Base-by-base conservation (phyloP, 23 tunicate genomes). In the Diplosoma virens region DNA sequence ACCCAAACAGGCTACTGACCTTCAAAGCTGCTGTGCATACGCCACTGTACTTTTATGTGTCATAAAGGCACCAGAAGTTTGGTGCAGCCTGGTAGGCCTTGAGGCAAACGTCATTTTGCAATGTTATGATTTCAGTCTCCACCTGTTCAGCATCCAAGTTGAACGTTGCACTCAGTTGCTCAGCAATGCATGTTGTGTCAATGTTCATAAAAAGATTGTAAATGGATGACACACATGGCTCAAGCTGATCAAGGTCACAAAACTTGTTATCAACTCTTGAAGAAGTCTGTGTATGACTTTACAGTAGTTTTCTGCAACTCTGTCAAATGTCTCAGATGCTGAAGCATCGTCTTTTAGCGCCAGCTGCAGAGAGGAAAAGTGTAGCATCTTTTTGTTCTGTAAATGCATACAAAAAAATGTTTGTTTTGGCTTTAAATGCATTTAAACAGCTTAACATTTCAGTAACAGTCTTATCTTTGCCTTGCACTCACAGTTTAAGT, bases 341-440 rank as follows among this genome's bases (percentile, higher is more conserved):
- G 16, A 7, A 58, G 66, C 66, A 58, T 17, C 17, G 66, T 58
- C 66, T 58, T 58, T 58, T n/a, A 58, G 66, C 18, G 7, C 18
- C 29, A 58, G 9, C 16, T 58, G 66, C 66, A 58, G 9, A 7
- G 66, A 58, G 66, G 66, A 17, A n/a, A 58, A 58, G 66, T 58
- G 66, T n/a, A 58, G 66, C 66, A 17, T n/a, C 29, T 7, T 58
- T 58, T 58, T 58, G 9, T 58, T 17, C 66, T 7, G 66, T 17
- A 58, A 23, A 58, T 58, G 66, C 66, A 58, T n/a, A 23, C 16
- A 58, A n/a, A n/a, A 58, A 58, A 7, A 58, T 24, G 66, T 25
- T 58, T 7, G 17, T 23, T n/a, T 58, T 58, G 7, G 66, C 66
- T 58, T 17, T 58, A 25, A 58, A 17, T 58, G 28, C 26, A 41